Conservation (phyloP, 2,888 invertebrate genomes). For the Eupithecia subfuscata region DNA sequence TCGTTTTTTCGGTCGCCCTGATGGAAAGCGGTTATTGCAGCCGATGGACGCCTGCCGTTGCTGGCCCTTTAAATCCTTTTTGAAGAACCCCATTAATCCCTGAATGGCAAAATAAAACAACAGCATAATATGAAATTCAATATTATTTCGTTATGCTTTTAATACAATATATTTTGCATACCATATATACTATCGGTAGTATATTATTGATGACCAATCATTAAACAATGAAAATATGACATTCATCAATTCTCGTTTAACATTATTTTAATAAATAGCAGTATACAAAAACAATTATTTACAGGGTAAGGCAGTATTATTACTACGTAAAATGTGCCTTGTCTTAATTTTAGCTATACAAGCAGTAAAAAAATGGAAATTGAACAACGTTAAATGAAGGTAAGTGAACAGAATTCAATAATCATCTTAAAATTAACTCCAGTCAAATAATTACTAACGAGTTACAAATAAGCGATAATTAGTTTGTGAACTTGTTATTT, state of each 20-base stretch:
- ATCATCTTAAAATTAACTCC: conserved; percentile 71
- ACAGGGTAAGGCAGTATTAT: conserved; percentile 83
- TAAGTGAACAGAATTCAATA: conserved; percentile 67
- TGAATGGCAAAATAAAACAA: conserved; percentile 63
- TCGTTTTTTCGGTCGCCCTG: too few species aligned
- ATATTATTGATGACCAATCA: conserved; percentile 82
- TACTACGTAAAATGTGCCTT: conserved; percentile 81
- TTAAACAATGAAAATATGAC: conserved; percentile 82
- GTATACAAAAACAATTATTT: conserved; percentile 85
- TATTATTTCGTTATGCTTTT: conserved; percentile 84
- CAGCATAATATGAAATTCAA: conserved; percentile 81
- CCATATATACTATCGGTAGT: conserved; percentile 81
- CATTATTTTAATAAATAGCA: conserved; percentile 84
- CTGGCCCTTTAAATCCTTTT: too few species aligned
- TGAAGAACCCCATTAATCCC: too few species aligned
- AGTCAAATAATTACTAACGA: conserved; percentile 80
- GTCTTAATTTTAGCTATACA: conserved; percentile 81
- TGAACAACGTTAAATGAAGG: conserved; percentile 69
- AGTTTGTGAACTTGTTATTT: conserved; percentile 82
- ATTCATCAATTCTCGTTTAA: conserved; percentile 81
- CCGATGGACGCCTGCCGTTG: too few species aligned
- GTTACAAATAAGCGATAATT: conserved; percentile 81
- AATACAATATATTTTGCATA: conserved; percentile 84
- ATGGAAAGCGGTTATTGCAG: too few species aligned
- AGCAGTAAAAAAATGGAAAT: conserved; percentile 80